Evolutionary conservation across 2,113 vertebrate genomes (phyloP).

Genomic region (Hipposideros armiger): DNA sequence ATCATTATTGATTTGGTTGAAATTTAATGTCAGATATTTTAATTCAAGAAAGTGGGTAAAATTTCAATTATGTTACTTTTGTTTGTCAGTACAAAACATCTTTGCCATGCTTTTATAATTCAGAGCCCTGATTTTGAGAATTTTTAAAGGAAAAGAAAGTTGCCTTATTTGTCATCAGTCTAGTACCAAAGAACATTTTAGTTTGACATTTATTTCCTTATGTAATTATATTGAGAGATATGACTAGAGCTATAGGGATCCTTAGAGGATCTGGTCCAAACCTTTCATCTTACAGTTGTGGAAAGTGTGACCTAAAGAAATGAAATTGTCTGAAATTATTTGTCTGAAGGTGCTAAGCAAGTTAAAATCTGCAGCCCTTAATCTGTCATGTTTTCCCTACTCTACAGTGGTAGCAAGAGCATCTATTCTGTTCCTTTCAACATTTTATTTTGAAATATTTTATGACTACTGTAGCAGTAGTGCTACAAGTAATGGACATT

Average conservation of each 20-base stretch:
- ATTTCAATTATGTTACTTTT: slow-evolving; percentile 35
- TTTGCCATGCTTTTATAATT: slow-evolving; percentile 56
- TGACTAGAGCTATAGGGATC: not conserved
- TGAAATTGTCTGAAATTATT: slow-evolving; percentile 37
- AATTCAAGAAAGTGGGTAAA: slow-evolving; percentile 29
- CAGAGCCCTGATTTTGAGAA: slow-evolving; percentile 9
- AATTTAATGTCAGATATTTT: slow-evolving; percentile 10
- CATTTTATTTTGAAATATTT: slow-evolving; percentile 39
- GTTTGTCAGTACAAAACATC: slow-evolving; percentile 11
- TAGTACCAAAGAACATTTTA: slow-evolving; percentile 40
- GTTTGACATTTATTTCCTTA: slow-evolving; percentile 48
- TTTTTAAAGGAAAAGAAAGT: not conserved
- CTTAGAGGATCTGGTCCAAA: not conserved
- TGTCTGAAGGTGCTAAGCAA: slow-evolving; percentile 26
- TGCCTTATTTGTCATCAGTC: not conserved
- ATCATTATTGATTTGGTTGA: slow-evolving; percentile 58
- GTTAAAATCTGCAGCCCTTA: not conserved
- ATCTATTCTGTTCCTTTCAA: not conserved
- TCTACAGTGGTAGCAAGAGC: not conserved
- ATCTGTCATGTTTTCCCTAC: not conserved
- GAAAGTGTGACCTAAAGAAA: not conserved
- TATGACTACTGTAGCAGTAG: not conserved
- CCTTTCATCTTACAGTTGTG: not conserved
- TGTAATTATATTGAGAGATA: not conserved
- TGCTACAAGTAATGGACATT: not conserved